phyloP scores from a whole-genome alignment of 2,888 invertebrate genomes.

The Spilarctia lutea region DNA sequence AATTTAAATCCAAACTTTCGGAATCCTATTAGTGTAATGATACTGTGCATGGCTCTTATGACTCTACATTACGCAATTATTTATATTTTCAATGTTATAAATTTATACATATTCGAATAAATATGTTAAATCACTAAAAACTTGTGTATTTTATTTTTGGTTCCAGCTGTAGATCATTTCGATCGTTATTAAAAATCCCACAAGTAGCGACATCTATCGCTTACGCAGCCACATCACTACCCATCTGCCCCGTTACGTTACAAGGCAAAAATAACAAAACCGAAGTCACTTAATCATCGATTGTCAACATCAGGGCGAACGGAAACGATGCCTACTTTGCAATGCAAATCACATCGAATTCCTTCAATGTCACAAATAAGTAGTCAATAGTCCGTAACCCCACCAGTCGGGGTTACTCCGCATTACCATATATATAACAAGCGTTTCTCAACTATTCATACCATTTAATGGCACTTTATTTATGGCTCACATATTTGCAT shows the following conservation, averaged over 20 bases:
- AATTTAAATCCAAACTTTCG: too few relatives aligned
- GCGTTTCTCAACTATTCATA: constrained; percentile 80
- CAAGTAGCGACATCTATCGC: constrained; percentile 55
- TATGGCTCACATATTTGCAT: constrained; percentile 58
- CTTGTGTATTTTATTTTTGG: background rate
- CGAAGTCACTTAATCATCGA: constrained; percentile 73
- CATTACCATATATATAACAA: constrained; percentile 84
- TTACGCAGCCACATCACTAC: constrained; percentile 15
- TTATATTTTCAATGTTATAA: too few relatives aligned
- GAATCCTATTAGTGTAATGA: too few relatives aligned
- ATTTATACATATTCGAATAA: too few relatives aligned
- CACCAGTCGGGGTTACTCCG: constrained; percentile 61
- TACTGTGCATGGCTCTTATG: too few relatives aligned
- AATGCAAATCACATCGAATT: constrained; percentile 77
- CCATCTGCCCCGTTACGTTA: constrained; percentile 71
- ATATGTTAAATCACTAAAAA: too few relatives aligned
- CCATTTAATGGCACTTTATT: constrained; percentile 66
- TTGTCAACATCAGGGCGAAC: constrained; percentile 72
- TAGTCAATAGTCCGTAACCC: constrained; percentile 60
- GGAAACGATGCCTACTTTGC: constrained; percentile 71
- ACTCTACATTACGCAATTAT: background rate
- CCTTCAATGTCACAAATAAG: constrained; percentile 75
- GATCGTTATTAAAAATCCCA: constrained; percentile 27
- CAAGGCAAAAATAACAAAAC: constrained; percentile 66
- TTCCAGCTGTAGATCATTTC: constrained; percentile 18